Evolutionary conservation across 2,888 invertebrate genomes (phyloP).

Genomic region (Dicyrtoma fusca): DNA sequence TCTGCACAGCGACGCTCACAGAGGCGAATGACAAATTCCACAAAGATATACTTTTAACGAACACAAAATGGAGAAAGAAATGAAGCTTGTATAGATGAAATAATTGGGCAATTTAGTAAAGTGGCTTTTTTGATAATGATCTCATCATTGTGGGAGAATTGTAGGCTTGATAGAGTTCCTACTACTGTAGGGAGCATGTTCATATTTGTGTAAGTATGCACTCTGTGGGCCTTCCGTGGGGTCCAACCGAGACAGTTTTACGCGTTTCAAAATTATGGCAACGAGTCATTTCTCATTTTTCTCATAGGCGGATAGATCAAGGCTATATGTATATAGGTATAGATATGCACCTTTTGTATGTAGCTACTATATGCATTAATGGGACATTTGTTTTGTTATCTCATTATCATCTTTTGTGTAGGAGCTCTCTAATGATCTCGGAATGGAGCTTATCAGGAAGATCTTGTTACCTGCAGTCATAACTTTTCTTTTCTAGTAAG

Average conservation of each 20-base stretch:
- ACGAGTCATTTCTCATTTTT: conserved; percentile 18
- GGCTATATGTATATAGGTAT: no score
- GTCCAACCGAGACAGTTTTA: background rate
- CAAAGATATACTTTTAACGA: no score
- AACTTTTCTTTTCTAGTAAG: background rate
- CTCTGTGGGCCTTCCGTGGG: no score
- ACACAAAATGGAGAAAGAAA: conserved; percentile 2
- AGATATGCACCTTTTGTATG: no score
- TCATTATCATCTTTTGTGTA: conserved; percentile 19
- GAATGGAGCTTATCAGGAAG: background rate
- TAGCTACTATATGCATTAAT: background rate
- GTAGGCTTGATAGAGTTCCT: background rate
- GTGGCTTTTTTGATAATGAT: conserved; percentile 50
- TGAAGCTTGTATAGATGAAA: conserved; percentile 37
- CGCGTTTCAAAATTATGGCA: background rate
- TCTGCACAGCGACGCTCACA: no score
- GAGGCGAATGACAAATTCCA: no score
- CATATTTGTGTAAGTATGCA: background rate
- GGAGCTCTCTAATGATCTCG: conserved; percentile 3
- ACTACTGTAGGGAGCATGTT: no score
- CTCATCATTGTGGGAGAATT: conserved; percentile 34
- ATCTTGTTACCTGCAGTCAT: conserved; percentile 20
- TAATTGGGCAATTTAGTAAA: conserved; percentile 51
- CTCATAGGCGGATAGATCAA: no score
- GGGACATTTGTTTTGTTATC: conserved; percentile 15